Base-by-base conservation (phyloP, 2,113 vertebrate species). In the Osmerus eperlanus region DNA sequence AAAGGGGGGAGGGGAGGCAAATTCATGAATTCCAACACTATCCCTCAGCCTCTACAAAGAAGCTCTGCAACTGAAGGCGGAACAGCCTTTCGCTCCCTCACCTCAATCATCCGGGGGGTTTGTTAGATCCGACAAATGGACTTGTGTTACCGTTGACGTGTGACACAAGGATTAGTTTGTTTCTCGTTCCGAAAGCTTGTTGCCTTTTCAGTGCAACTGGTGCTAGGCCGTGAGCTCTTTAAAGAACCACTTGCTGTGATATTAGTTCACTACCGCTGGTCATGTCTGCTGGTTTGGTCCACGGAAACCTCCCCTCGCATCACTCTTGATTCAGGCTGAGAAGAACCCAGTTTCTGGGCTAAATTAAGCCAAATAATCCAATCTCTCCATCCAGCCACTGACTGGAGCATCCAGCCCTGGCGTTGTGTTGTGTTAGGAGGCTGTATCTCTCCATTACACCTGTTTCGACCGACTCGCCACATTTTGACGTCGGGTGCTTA, bases 351-450 rank as follows among this genome's bases (percentile, higher is more conserved):
- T 71, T 68, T 77, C 71, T 75, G 73, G 81, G 87, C 83, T 84
- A 86, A 87, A 86, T 85, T 80, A 83, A 82, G 73, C 74, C 66
- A 54, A 75, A 77, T 87, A 84, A 88, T 86, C 80, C 81, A 81
- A 41, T 81, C 83, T 73, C 72, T 76, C 77, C 81, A 84, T 86
- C 80, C 83, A 73, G 79, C 74, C 66, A 78, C 68, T 78, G 81
- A 81, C 77, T 82, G 70, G 79, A 80, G 76, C 71, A 82, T 84
- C 72, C 79, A 68, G 74, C 77, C 75, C 81, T 69, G 36, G 71
- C 75, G 73, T 74, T 82, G 78, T 84, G 62, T 9, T 61, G 25
- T 56, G 82, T 87, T 85, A 84, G 72, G 41, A 67, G 63, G 73
- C 70, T 88, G 84, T 77, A 77, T 70, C 77, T 81, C 78, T 80